A percentile compares a stretch with the other conserved stretches of the same genome.
Evolutionary conservation across 2,797 vertebrate genomes (phyloP).

Genomic region (Chaetophractus vellerosus): DNA sequence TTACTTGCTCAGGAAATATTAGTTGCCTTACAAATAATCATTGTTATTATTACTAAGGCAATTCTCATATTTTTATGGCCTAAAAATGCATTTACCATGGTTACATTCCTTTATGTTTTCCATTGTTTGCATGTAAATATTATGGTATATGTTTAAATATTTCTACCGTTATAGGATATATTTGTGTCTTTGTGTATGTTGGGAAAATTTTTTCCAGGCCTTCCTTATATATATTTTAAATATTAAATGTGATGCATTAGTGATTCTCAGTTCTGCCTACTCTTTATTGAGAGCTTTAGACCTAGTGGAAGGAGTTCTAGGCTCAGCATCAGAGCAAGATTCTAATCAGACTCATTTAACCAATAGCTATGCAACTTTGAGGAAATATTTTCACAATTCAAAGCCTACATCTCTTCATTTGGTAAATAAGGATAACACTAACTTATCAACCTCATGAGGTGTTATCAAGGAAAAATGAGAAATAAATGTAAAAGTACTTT

Average conservation of each 20-base stretch:
- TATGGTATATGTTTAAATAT: not conserved
- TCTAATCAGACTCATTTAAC: not conserved
- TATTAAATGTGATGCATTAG: not conserved
- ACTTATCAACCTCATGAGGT: not conserved
- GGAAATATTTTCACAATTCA: not conserved
- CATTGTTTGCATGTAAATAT: not conserved
- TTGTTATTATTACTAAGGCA: not conserved
- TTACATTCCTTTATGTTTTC: not conserved
- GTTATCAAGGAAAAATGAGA: not conserved
- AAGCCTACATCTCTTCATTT: not conserved
- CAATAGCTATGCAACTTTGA: not conserved
- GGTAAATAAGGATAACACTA: not conserved
- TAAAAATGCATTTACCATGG: not conserved
- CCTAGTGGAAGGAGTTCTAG: not conserved
- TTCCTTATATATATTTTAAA: not conserved
- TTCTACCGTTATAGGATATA: not conserved
- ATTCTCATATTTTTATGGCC: not conserved
- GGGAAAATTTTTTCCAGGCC: not conserved
- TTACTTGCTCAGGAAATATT: not conserved
- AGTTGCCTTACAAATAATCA: not conserved
- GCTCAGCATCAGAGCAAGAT: not conserved
- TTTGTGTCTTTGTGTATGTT: not conserved
- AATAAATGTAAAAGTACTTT: not conserved
- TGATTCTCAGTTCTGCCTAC: not conserved
- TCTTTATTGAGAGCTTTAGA: not conserved